Evolutionary conservation across 2,888 invertebrate species (phyloP).

Genomic region (Eubasilissa splendida): DNA sequence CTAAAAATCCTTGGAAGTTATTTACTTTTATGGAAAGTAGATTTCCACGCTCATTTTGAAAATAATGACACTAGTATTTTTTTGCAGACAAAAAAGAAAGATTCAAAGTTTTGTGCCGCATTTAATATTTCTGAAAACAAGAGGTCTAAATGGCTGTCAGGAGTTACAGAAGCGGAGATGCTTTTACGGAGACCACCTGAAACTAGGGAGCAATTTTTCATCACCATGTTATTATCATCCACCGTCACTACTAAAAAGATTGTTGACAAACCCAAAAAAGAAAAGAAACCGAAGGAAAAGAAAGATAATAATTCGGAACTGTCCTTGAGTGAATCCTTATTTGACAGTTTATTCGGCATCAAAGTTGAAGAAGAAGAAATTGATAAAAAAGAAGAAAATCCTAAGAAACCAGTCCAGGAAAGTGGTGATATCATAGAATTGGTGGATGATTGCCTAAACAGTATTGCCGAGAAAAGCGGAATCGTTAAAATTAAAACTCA

Average conservation of each 20-base stretch:
- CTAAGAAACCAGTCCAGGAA: conserved; percentile 59
- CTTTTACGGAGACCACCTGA: conserved; percentile 73
- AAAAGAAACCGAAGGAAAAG: conserved; percentile 62
- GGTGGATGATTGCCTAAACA: conserved; percentile 70
- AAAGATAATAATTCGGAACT: conserved; percentile 61
- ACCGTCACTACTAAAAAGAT: conserved; percentile 58
- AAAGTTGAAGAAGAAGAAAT: conserved; percentile 61
- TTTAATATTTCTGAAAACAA: conserved; percentile 73
- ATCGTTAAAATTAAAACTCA: conserved; percentile 70
- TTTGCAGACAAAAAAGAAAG: conserved; percentile 72
- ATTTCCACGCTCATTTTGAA: no score
- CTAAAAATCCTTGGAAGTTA: no score
- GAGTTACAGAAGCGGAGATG: conserved; percentile 83
- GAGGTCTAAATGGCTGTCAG: conserved; percentile 78
- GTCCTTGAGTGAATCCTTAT: conserved; percentile 69
- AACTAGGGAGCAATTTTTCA: conserved; percentile 73
- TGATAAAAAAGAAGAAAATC: conserved; percentile 22
- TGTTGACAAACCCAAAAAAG: conserved; percentile 60
- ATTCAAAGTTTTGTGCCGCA: conserved; percentile 70
- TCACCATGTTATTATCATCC: conserved; percentile 44
- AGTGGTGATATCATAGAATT: conserved; percentile 70
- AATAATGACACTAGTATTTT: conserved; percentile 26
- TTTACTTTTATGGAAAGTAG: no score
- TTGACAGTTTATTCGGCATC: conserved; percentile 69
- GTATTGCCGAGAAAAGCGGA: conserved; percentile 71